Conservation (phyloP, 2,113 vertebrate species). For the Irena cyanogastra region DNA sequence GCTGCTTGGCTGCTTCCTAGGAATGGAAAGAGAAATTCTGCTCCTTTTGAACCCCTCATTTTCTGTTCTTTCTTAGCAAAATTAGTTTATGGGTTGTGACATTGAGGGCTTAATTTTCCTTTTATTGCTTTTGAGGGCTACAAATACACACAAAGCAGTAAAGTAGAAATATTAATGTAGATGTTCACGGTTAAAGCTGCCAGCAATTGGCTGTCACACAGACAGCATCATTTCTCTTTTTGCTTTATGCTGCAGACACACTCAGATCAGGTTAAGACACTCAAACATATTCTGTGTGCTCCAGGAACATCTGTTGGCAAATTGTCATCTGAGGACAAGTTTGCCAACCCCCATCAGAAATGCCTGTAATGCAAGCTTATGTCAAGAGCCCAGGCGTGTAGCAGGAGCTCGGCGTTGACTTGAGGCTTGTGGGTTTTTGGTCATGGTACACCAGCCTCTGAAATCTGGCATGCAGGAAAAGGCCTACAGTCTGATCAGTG, state of each 20-base stretch:
- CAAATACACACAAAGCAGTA: background rate
- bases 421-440: background rate
- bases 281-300: background rate
- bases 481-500: background rate
- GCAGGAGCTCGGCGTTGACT: background rate
- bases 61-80: constrained; percentile 1
- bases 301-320: background rate
- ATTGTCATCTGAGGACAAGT: background rate
- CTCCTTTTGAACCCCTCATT: background rate
- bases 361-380: background rate
- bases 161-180: background rate
- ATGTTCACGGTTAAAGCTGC: background rate
- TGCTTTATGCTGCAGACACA: background rate
- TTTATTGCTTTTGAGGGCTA: background rate
- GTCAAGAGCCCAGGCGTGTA: background rate
- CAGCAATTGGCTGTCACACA: background rate
- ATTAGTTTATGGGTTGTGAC: background rate
- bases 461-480: background rate
- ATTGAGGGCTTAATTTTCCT: background rate
- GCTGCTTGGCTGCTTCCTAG: background rate
- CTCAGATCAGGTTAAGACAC: background rate
- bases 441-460: background rate
- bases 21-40: background rate
- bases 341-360: background rate
- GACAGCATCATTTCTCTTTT: background rate